Base-by-base conservation (phyloP, 1,140 invertebrate species). In the Aphelenchoides besseyi region DNA sequence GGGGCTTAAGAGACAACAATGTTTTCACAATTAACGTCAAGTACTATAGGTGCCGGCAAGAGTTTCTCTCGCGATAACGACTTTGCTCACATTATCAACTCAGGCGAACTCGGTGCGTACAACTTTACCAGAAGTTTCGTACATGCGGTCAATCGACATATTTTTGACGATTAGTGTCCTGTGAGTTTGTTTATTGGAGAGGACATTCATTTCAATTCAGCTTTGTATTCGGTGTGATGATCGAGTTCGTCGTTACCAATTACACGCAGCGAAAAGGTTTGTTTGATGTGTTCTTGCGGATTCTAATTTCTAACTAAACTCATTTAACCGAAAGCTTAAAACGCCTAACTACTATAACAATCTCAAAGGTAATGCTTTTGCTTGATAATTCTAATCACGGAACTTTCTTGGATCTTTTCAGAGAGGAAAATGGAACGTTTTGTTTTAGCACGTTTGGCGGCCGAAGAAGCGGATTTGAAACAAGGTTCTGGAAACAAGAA, bases 1-100 rank as follows among this genome's bases (percentile, higher is more conserved):
- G n/a, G n/a, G n/a, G n/a, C n/a, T n/a, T n/a, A n/a, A n/a, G n/a
- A n/a, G n/a, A n/a, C n/a, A n/a, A n/a, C n/a, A n/a, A n/a, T n/a
- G n/a, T n/a, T n/a, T n/a, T n/a, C n/a, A n/a, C n/a, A n/a, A n/a
- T n/a, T n/a, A n/a, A n/a, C n/a, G n/a, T n/a, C n/a, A n/a, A n/a
- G n/a, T n/a, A n/a, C n/a, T n/a, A n/a, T n/a, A n/a, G 1, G 91
- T 92, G 63, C 91, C 92, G 3, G 92, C 91, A 0, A 85, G 92
- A 29, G 91, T 92, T 0, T 91, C 91, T 0, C 84, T 93, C 1
- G 86, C 92, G 18, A 91, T 93, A 2, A 93, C 91, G 2, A 92
- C 91, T 77, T 90, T 83, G 41, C 74, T 83, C 16, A 83, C 81
- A 12, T 62, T 83, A 2, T 78, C 77, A 41, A 83, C 81, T 1